A percentile compares a stretch with the other conserved stretches of the same genome.
These are phyloP conservation scores for Odontothrips loti DNA, from an alignment of 2,888 invertebrate genomes.

Conservation along the genomic window DNA sequence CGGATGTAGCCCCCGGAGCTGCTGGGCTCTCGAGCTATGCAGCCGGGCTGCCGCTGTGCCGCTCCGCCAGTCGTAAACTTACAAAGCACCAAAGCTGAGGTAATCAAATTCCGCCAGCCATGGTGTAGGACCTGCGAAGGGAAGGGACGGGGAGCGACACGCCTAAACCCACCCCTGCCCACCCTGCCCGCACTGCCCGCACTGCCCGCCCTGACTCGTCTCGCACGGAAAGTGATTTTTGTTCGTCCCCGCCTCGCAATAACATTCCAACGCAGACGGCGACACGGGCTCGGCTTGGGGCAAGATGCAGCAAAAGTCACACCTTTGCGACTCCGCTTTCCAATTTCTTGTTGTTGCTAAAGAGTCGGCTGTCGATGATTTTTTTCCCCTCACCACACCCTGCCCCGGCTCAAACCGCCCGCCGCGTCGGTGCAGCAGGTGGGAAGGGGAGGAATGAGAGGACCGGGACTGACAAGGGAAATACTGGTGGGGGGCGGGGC, in stretches of 20 bases:
- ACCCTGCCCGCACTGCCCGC: background rate
- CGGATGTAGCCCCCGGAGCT: too few species aligned
- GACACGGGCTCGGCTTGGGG: background rate
- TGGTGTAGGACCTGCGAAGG: background rate
- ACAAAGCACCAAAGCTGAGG: conserved; percentile 12
- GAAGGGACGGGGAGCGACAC: background rate
- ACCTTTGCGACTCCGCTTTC: background rate
- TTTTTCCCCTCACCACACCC: background rate
- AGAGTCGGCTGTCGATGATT: background rate
- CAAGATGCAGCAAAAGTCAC: background rate
- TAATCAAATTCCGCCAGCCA: conserved; percentile 2
- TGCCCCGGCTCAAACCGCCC: background rate
- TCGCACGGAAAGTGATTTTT: background rate
- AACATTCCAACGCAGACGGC: background rate
- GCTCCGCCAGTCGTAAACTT: conserved; percentile 1
- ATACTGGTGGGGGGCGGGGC: background rate
- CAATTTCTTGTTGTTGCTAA: background rate
- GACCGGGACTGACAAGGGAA: background rate
- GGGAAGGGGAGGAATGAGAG: background rate
- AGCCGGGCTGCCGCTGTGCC: background rate
- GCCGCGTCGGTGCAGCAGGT: background rate
- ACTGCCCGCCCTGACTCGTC: background rate
- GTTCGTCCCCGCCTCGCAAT: background rate
- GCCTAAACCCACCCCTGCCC: background rate
- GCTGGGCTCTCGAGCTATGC: background rate